phyloP scores from a whole-genome alignment of 2,888 invertebrate species.

The Slavum lentiscoides region DNA sequence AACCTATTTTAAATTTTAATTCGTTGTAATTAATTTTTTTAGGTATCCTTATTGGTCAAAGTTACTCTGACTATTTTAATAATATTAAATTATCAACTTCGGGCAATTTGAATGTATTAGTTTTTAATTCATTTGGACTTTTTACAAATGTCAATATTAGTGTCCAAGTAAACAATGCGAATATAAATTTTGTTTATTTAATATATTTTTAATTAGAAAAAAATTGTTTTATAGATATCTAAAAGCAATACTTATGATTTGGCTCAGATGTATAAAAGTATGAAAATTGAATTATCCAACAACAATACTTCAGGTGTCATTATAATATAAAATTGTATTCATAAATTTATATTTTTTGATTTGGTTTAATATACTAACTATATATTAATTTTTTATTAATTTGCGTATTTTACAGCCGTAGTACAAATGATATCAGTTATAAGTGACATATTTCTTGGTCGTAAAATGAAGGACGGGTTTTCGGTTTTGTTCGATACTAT shows the following conservation, averaged over 20 bases:
- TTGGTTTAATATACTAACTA: neutral
- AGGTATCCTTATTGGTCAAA: constrained; percentile 27
- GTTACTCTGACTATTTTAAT: neutral
- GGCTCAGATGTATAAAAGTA: neutral
- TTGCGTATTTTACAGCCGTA: neutral
- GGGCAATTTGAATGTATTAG: constrained; percentile 13
- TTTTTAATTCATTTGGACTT: constrained; percentile 1
- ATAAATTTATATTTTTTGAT: neutral
- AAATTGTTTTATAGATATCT: neutral
- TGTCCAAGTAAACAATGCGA: neutral
- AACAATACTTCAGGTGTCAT: neutral
- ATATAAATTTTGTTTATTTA: neutral
- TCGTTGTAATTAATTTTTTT: neutral
- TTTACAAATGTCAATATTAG: neutral
- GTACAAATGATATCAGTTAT: constrained; percentile 28
- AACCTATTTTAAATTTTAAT: no score
- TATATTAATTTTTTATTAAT: neutral
- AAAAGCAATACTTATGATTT: neutral
- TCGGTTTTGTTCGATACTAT: constrained; percentile 16
- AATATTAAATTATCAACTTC: constrained; percentile 8
- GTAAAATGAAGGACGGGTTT: neutral
- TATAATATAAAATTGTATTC: neutral
- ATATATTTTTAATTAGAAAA: neutral
- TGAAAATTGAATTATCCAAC: constrained; percentile 11
- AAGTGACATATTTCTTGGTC: constrained; percentile 8